These are phyloP conservation scores for Microctenopoma steveboyesi DNA, from an alignment of 2,797 vertebrate species.

Conservation along the genomic window DNA sequence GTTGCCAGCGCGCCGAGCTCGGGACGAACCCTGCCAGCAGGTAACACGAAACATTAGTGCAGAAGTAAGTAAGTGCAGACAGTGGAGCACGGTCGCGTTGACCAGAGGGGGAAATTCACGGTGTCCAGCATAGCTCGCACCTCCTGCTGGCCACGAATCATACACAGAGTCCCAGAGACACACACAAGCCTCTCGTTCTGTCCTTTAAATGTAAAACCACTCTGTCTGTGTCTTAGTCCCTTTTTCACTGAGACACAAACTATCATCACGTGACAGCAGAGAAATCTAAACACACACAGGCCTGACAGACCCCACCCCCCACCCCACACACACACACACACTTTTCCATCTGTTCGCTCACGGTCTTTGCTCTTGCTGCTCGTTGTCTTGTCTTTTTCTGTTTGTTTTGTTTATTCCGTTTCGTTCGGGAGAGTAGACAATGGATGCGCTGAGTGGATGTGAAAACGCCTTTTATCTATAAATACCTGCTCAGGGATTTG, in stretches of 20 bases:
- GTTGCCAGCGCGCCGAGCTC: constrained; percentile 81
- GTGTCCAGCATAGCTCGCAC: constrained; percentile 92
- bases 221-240: too few species aligned
- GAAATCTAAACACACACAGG: constrained; percentile 29
- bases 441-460: constrained; percentile 38
- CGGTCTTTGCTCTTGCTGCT: constrained; percentile 34
- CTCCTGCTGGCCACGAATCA: constrained; percentile 94
- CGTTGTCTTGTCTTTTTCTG: constrained; percentile 41
- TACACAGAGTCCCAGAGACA: constrained; percentile 51
- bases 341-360: constrained; percentile 72
- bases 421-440: constrained; percentile 62
- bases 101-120: constrained; percentile 94
- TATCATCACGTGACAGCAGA: constrained; percentile 54
- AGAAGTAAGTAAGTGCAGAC: too few species aligned
- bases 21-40: constrained; percentile 87
- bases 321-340: constrained; percentile 19
- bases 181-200: constrained; percentile 23
- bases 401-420: constrained; percentile 52
- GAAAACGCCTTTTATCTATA: constrained; percentile 69
- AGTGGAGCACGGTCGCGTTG: constrained; percentile 57
- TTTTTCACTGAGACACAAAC: constrained; percentile 45
- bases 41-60: constrained; percentile 73
- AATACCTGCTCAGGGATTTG: constrained; percentile 71
- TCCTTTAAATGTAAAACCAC: constrained; percentile 87
- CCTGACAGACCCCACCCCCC: constrained; percentile 39